Conservation (phyloP, 53 echinoderm and acorn worm genomes). For the Arbacia lixula region DNA sequence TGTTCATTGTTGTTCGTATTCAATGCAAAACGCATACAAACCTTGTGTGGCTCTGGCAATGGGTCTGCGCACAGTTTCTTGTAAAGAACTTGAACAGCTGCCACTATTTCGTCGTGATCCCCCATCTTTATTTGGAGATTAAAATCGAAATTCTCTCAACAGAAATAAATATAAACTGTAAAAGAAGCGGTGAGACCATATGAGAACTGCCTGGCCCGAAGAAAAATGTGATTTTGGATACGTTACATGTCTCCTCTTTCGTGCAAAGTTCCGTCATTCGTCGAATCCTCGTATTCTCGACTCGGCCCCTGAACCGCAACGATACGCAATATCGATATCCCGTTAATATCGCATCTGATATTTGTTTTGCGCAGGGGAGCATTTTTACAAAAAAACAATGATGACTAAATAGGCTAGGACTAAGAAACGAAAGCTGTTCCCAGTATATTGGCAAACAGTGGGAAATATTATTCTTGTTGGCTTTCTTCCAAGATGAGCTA, state of each 20-base stretch:
- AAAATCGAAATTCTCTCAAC: neutral
- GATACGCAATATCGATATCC: no score
- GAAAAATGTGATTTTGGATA: neutral
- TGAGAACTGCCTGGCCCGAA: neutral
- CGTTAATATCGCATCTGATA: no score
- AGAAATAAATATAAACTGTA: neutral
- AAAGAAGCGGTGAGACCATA: neutral
- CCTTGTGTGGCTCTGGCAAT: slow-evolving; percentile 11
- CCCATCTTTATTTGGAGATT: neutral
- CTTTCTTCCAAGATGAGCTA: no score
- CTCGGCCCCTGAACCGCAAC: no score
- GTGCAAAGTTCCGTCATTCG: slow-evolving; percentile 21
- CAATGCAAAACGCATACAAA: slow-evolving; percentile 15
- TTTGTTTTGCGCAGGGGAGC: no score
- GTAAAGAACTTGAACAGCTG: slow-evolving; percentile 18
- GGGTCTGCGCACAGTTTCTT: slow-evolving; percentile 30
- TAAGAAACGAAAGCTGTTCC: no score
- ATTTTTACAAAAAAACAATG: no score
- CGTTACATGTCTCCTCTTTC: slow-evolving; percentile 19
- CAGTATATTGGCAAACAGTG: no score
- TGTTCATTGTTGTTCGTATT: no score
- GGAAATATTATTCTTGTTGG: no score
- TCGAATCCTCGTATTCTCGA: no score
- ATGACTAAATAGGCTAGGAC: no score
- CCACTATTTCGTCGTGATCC: slow-evolving; percentile 44